These are phyloP conservation scores for Mus musculus DNA, from an alignment of 2,113 vertebrate genomes.

Conservation along the genomic window GRCm39 chr10:24185501-24186000, in stretches of 20 bases:
- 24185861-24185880: neutral
- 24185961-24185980: neutral
- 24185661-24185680: neutral
- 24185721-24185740: neutral
- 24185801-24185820: neutral
- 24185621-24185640: neutral
- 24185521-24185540: neutral
- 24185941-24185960: neutral
- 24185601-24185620: neutral
- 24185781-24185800: neutral
- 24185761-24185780: neutral
- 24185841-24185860: neutral
- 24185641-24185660: neutral
- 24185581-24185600: neutral
- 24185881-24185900: neutral
- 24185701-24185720: neutral
- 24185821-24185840: neutral
- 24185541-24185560: neutral
- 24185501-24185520: neutral
- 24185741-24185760: neutral
- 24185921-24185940: neutral
- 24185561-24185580: neutral
- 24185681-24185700: neutral
- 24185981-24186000: neutral
- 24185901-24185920: neutral